These are phyloP conservation scores for Cisticola juncidis DNA, from an alignment of 2,113 vertebrate species.

Conservation along the genomic window DNA sequence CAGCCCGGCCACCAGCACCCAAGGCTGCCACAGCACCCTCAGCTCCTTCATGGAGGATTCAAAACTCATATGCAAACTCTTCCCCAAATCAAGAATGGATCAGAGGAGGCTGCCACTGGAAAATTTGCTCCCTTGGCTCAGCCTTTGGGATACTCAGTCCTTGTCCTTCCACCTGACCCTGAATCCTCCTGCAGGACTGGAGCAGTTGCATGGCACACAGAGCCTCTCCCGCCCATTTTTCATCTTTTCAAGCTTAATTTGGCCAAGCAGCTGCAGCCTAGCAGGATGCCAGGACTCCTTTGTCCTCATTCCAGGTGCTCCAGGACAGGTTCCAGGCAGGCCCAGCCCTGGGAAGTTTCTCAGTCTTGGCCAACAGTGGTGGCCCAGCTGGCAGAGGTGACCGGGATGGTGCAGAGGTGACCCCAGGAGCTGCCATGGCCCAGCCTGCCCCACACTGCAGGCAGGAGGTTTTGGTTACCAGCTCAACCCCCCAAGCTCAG, in stretches of 20 bases:
- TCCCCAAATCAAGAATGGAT: neutral
- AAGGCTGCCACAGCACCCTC: neutral
- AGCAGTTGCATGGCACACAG: neutral
- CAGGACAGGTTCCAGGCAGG: neutral
- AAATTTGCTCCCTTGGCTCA: neutral
- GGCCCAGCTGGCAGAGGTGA: neutral
- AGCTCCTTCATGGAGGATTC: neutral
- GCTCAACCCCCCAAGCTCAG: neutral
- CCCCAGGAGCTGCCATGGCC: neutral
- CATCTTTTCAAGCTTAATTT: neutral
- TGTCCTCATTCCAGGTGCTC: neutral
- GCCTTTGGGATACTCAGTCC: neutral
- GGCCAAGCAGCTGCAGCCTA: neutral
- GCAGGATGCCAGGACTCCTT: rapidly evolving
- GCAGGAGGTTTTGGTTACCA: neutral
- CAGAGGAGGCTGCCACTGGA: neutral
- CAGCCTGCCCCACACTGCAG: neutral
- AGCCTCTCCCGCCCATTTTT: neutral
- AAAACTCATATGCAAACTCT: neutral
- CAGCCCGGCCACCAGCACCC: rapidly evolving
- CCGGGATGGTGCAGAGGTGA: rapidly evolving
- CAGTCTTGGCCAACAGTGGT: rapidly evolving
- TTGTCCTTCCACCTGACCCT: neutral
- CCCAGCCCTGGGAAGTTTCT: neutral
- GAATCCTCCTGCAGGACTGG: neutral